These are phyloP conservation scores for Palythoa grandiflora DNA, from an alignment of 92 coral and sea anemone species.

Conservation along the genomic window DNA sequence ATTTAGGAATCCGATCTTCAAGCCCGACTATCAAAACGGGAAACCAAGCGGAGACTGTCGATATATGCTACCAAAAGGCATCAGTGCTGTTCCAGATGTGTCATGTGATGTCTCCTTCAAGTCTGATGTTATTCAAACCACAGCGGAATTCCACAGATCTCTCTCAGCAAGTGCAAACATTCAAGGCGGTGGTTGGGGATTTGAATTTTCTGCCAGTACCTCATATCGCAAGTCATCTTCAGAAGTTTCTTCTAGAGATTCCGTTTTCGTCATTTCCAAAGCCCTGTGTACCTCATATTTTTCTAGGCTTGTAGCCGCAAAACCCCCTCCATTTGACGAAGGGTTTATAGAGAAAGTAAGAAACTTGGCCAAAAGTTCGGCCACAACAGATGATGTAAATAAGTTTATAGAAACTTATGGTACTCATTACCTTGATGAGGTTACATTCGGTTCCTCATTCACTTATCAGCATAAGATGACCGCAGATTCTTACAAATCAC, in stretches of 20 bases:
- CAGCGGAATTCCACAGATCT: constrained; percentile 20
- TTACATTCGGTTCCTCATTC: constrained; percentile 60
- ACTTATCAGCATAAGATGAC: constrained; percentile 1
- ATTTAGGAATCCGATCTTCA: no score
- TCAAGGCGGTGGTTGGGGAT: constrained; percentile 42
- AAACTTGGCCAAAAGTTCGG: background rate
- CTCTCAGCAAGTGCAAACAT: constrained; percentile 42
- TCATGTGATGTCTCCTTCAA: constrained; percentile 60
- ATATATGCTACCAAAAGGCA: constrained; percentile 39
- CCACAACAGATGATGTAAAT: background rate
- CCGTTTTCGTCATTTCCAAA: constrained; percentile 24
- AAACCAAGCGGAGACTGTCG: constrained; percentile 35
- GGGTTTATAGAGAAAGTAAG: background rate
- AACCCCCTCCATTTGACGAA: constrained; percentile 30
- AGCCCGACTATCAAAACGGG: constrained; percentile 28
- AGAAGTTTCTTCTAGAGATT: constrained; percentile 42
- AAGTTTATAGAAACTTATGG: constrained; percentile 46
- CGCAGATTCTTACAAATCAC: background rate
- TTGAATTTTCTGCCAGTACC: constrained; percentile 52
- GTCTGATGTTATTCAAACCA: constrained; percentile 21
- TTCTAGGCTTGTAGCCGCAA: background rate
- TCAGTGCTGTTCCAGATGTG: constrained; percentile 47
- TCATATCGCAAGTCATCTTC: constrained; percentile 33
- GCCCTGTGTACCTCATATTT: constrained; percentile 46
- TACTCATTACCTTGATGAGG: constrained; percentile 61